Base-by-base conservation (phyloP, 2,888 invertebrate genomes). In the Melolontha melolontha region DNA sequence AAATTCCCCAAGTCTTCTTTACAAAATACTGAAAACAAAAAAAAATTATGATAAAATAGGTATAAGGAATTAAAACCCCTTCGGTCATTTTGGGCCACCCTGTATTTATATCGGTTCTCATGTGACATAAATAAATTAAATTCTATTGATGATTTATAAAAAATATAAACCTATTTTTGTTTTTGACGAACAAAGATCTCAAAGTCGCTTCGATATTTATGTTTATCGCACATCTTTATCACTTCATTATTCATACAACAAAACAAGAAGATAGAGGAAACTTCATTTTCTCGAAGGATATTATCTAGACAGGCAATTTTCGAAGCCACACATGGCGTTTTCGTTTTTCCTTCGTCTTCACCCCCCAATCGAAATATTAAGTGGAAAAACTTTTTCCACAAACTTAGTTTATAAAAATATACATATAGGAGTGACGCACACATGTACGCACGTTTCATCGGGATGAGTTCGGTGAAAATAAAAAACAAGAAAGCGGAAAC, bases 321-420 rank as follows among this genome's bases (percentile, higher is more conserved):
- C 59, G 59, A 59, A 59, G 59, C 42, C 44, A 44, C 59, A 59
- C 59, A 59, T 44, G 59, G 44, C 41, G 59, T 34, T 34, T 34
- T 34, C 34, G 10, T 34, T 6, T 6, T 34, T 10, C 34, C 10
- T 10, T 10, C 59, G 27, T 44, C 59, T 42, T 29, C 47, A 12
- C 44, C 59, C 27, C 44, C 42, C 22, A 42, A 29, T 44, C 59
- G 47, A 44, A 44, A 59, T 59, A 59, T 59, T 59, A 59, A 59
- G 59, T 44, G 59, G 59, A 59, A 59, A 59, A 59, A 59, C 29
- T 59, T 59, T 59, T 57, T 59, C 59, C 44, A 29, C 59, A 59
- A 59, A 59, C 59, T 59, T 59, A 59, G 59, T 59, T 59, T 59
- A 59, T 59, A 59, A 59, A 59, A 59, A 59, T 59, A 59, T 59